phyloP scores from a whole-genome alignment of 2,797 vertebrate genomes.

The Malacoraja senta region DNA sequence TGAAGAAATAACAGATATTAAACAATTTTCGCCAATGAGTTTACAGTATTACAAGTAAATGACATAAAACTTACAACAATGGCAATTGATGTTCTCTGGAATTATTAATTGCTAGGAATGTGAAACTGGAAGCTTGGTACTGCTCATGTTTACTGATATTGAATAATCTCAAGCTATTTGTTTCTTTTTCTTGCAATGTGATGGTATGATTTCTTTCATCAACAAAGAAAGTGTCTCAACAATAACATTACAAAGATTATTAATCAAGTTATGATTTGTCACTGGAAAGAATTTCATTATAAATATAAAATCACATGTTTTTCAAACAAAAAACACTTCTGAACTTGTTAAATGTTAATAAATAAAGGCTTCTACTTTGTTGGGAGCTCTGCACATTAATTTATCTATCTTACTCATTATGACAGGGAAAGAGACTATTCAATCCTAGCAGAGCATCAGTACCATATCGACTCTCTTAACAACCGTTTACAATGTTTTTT shows the following conservation, averaged over 20 bases:
- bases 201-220: background rate
- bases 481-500: no score
- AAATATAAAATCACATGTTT: background rate
- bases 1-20: no score
- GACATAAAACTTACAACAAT: background rate
- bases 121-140: background rate
- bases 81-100: background rate
- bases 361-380: no score
- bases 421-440: no score
- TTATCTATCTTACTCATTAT: no score
- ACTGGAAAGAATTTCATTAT: background rate
- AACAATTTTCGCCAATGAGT: background rate
- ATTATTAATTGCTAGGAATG: background rate
- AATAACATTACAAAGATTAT: background rate
- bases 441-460: no score
- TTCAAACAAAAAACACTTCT: background rate
- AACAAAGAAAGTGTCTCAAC: background rate
- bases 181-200: background rate
- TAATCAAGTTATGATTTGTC: background rate
- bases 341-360: background rate
- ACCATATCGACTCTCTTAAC: no score
- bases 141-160: background rate
- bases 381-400: no score
- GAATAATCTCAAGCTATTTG: background rate
- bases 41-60: background rate